phyloP scores from a whole-genome alignment of 2,797 vertebrate genomes.

The Erethizon dorsatum region DNA sequence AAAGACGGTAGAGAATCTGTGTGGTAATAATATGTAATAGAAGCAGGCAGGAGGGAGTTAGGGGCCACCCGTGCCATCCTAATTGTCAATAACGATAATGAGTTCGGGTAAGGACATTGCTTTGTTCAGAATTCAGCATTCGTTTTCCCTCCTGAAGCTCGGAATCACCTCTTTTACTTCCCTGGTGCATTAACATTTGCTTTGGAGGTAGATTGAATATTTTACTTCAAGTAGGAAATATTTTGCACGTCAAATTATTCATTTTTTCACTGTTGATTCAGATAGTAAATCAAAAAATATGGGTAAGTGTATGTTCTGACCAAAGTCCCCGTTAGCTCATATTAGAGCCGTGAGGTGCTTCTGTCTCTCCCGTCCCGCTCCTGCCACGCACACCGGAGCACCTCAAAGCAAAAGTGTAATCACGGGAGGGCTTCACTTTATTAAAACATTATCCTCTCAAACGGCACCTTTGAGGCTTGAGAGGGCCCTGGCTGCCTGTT shows the following conservation, averaged over 20 bases:
- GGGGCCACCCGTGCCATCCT: neutral
- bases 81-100: neutral
- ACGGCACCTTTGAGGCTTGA: neutral
- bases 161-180: neutral
- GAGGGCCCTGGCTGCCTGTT: neutral
- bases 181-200: neutral
- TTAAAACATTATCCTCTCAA: neutral
- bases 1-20: neutral
- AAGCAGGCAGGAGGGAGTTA: neutral
- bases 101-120: slow-evolving; percentile 50
- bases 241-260: neutral
- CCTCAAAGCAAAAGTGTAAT: neutral
- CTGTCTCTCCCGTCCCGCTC: neutral
- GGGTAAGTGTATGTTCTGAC: neutral
- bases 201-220: neutral
- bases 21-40: neutral
- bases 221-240: slow-evolving; percentile 33
- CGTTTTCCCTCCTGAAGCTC: slow-evolving; percentile 32
- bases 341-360: neutral
- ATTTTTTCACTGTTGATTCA: neutral
- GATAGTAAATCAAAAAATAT: neutral
- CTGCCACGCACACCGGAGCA: neutral
- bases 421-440: neutral
- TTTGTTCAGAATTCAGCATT: slow-evolving; percentile 43
- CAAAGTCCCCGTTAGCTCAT: neutral